phyloP scores from a whole-genome alignment of 2,113 vertebrate species.

The Pan troglodytes region NHGRI_mPanTro3-v2.1_pri NC_072403.2:113293001-113293500 shows the following conservation, averaged over 20 bases:
- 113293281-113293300: not conserved
- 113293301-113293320: not conserved
- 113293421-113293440: not conserved
- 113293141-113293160: not conserved
- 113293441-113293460: not conserved
- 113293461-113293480: not conserved
- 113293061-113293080: slow-evolving; percentile 8
- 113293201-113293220: too few relatives aligned
- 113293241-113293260: not conserved
- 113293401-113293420: not conserved
- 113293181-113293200: not conserved
- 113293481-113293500: not conserved
- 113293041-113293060: not conserved
- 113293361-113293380: not conserved
- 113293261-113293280: not conserved
- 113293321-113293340: not conserved
- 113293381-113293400: not conserved
- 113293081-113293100: not conserved
- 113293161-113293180: not conserved
- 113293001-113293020: not conserved
- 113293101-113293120: not conserved
- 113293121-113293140: not conserved
- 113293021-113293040: not conserved
- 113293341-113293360: not conserved
- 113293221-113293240: not conserved